Evolutionary conservation across 2,888 invertebrate species (phyloP).

Genomic region (Gymnosoma rotundatum): DNA sequence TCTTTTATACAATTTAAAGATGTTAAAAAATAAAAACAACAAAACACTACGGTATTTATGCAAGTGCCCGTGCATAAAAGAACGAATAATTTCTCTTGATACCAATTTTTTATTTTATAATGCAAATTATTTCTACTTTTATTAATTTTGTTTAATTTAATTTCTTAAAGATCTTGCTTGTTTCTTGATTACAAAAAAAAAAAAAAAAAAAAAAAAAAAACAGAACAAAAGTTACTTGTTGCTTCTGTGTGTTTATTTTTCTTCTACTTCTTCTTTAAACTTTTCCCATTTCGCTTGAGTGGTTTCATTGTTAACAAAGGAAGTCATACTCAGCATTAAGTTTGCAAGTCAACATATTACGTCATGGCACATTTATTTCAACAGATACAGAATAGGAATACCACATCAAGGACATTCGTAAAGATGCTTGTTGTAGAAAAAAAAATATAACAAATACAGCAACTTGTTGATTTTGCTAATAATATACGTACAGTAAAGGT

Average conservation of each 20-base stretch:
- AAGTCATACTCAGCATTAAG: slow-evolving; percentile 54
- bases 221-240: slow-evolving; percentile 37
- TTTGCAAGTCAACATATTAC: slow-evolving; percentile 45
- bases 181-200: neutral
- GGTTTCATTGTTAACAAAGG: slow-evolving; percentile 55
- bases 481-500: neutral
- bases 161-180: neutral
- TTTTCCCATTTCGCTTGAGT: slow-evolving; percentile 58
- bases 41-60: no score
- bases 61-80: no score
- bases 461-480: slow-evolving; percentile 60
- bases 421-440: slow-evolving; percentile 24
- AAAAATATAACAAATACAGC: slow-evolving; percentile 13
- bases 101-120: no score
- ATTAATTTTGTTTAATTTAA: neutral
- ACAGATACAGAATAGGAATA: slow-evolving; percentile 19
- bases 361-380: slow-evolving; percentile 46
- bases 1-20: no score
- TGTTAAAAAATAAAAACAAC: no score
- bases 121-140: neutral
- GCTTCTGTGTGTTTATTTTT: slow-evolving; percentile 4
- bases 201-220: neutral
- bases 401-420: slow-evolving; percentile 60
- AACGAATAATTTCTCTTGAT: no score
- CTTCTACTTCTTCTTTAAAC: neutral